A percentile compares a stretch with the other conserved stretches of the same genome.
These are phyloP conservation scores for Drosophila trapezifrons DNA, from an alignment of 1,140 invertebrate species.

Conservation along the genomic window DNA sequence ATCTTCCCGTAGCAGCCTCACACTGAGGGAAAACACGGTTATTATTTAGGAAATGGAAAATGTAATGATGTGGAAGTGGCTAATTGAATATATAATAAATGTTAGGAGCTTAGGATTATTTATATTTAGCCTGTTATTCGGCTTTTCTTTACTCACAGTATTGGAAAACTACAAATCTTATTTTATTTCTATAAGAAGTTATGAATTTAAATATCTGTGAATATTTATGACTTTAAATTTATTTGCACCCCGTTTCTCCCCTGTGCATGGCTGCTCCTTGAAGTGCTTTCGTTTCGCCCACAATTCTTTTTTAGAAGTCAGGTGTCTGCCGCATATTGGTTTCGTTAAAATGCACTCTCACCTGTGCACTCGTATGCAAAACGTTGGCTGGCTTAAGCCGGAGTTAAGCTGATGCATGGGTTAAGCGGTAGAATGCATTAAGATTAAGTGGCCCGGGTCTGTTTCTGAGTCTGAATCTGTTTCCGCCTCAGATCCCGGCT, in stretches of 20 bases:
- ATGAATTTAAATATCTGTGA: neutral
- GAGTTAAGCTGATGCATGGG: slow-evolving; percentile 78
- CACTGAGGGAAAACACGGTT: slow-evolving; percentile 4
- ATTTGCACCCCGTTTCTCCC: neutral
- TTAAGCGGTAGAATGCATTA: slow-evolving; percentile 80
- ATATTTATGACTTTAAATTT: neutral
- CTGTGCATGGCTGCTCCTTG: slow-evolving; percentile 1
- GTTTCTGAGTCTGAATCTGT: slow-evolving; percentile 45
- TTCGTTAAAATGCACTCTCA: slow-evolving; percentile 72
- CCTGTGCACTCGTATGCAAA: slow-evolving; percentile 54
- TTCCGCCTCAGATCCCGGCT: slow-evolving; percentile 18
- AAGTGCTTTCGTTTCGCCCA: slow-evolving; percentile 35
- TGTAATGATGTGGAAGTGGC: neutral
- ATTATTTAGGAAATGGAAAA: neutral
- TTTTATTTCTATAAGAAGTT: no score
- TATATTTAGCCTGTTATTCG: neutral
- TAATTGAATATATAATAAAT: neutral
- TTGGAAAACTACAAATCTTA: neutral
- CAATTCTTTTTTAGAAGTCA: slow-evolving; percentile 58
- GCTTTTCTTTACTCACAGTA: neutral
- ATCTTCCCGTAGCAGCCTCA: slow-evolving; percentile 18
- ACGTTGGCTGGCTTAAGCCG: slow-evolving; percentile 55
- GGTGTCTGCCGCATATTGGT: slow-evolving; percentile 78
- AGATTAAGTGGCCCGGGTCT: slow-evolving; percentile 72
- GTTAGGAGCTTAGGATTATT: no score